phyloP scores from a whole-genome alignment of 1,140 invertebrate genomes.

The Calliphora vicina region DNA sequence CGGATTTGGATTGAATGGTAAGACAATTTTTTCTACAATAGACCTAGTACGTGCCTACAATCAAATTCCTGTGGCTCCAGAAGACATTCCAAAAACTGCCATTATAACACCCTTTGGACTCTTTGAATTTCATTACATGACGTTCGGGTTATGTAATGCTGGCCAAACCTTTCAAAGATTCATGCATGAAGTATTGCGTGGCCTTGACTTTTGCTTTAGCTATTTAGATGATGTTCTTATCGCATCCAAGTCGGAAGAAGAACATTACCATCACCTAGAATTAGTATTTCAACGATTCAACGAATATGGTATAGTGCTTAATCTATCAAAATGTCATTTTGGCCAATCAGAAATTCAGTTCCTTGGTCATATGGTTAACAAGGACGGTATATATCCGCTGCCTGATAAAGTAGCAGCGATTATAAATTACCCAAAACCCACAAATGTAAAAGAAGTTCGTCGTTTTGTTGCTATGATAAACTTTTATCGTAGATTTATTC shows the following conservation, averaged over 20 bases:
- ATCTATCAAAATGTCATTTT: background rate
- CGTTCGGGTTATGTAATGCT: background rate
- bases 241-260: background rate
- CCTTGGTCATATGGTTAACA: background rate
- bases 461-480: background rate
- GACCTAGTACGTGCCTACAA: background rate
- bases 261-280: background rate
- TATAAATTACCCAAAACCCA: background rate
- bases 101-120: background rate
- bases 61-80: background rate
- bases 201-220: too few relatives aligned
- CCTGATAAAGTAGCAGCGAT: background rate
- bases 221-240: background rate
- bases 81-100: background rate
- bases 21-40: constrained; percentile 44
- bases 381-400: background rate
- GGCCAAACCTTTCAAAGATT: background rate
- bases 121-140: background rate
- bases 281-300: background rate
- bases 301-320: background rate
- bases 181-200: too few relatives aligned
- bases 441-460: background rate
- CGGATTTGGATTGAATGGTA: background rate
- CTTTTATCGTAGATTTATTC: background rate
- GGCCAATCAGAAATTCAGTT: background rate